A percentile compares a stretch with the other conserved stretches of the same genome.
These are phyloP conservation scores for Drosophila atripex DNA, from an alignment of 2,888 invertebrate species.

Conservation along the genomic window DNA sequence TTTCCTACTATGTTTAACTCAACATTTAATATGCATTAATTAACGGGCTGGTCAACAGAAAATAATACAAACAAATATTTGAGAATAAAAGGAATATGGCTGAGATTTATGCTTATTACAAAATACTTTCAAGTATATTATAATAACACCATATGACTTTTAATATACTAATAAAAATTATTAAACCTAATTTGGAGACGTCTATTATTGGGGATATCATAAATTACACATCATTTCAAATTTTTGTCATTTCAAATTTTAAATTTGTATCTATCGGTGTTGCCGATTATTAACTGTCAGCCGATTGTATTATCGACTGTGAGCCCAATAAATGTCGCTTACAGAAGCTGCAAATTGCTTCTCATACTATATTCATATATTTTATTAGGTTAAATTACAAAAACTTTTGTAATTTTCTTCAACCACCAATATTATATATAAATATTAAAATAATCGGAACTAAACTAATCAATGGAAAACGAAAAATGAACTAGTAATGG, in stretches of 20 bases:
- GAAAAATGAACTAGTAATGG: neutral
- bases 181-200: conserved; percentile 58
- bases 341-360: no score
- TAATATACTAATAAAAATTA: conserved; percentile 74
- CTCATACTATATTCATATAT: no score
- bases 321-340: neutral
- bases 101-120: conserved; percentile 71
- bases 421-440: no score
- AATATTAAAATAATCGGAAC: no score
- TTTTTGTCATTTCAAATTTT: neutral
- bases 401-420: no score
- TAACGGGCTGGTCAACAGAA: conserved; percentile 32
- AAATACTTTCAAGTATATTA: conserved; percentile 74
- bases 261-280: neutral
- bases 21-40: conserved; percentile 53
- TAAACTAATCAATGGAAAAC: no score
- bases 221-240: no score
- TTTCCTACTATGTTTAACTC: conserved; percentile 61
- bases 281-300: neutral
- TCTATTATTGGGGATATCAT: neutral
- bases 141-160: conserved; percentile 78
- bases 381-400: no score
- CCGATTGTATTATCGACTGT: neutral
- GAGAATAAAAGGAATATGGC: conserved; percentile 36
- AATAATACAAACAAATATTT: conserved; percentile 17